These are phyloP conservation scores for Spongilla lacustris DNA, from an alignment of 37 sponge, comb jelly and placozoan species.

Conservation along the genomic window DNA sequence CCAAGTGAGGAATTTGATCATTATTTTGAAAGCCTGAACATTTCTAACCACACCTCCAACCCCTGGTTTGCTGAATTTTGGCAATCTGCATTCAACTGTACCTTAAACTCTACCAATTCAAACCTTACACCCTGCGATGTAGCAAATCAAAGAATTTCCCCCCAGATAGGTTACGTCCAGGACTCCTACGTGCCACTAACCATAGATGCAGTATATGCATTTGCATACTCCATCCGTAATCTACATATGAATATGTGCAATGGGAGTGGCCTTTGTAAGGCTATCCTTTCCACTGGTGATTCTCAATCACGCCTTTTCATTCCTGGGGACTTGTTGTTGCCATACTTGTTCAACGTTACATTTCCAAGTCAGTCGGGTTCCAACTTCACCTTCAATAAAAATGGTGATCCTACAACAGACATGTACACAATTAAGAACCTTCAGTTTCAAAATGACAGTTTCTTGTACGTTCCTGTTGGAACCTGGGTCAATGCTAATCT, in stretches of 20 bases:
- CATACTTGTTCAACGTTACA: conserved; percentile 22
- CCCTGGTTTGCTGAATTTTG: conserved; percentile 82
- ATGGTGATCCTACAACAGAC: conserved; percentile 14
- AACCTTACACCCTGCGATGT: not conserved
- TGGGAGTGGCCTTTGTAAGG: conserved; percentile 9
- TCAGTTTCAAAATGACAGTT: conserved; percentile 4
- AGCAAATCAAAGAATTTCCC: not conserved
- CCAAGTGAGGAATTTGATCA: conserved; percentile 40
- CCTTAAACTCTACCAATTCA: not conserved
- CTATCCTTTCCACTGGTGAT: not conserved
- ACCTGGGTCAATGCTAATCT: not conserved
- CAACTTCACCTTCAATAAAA: conserved; percentile 31
- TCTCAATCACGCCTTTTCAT: not conserved
- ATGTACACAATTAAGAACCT: conserved; percentile 47
- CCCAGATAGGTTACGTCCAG: conserved; percentile 35
- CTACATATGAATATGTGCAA: conserved; percentile 40
- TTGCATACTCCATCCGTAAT: conserved; percentile 76
- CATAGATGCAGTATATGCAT: conserved; percentile 87
- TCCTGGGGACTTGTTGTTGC: conserved; percentile 11
- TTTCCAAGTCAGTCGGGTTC: conserved; percentile 35
- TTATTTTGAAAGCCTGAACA: conserved; percentile 71
- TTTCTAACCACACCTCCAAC: conserved; percentile 61
- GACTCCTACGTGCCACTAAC: conserved; percentile 71
- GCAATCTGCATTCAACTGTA: conserved; percentile 49
- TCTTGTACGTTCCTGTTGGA: conserved; percentile 16